Percentiles rank a stretch among this genome's conserved stretches.
Evolutionary conservation across 2,797 vertebrate genomes (phyloP).

Genomic region (Tadarida brasiliensis): DNA sequence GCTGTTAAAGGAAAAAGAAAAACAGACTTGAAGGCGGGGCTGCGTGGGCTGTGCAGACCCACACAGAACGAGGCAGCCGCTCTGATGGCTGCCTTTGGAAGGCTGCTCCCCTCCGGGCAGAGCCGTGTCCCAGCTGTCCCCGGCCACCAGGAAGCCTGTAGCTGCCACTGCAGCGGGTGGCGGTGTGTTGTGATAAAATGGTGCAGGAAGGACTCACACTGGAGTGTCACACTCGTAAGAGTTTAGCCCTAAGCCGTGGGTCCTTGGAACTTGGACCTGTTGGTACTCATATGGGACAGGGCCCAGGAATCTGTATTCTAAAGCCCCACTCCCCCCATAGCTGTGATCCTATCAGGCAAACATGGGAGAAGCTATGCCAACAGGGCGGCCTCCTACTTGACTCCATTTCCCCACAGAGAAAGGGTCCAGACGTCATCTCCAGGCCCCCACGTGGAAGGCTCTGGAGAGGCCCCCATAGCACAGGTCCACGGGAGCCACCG

Average conservation of each 20-base stretch:
- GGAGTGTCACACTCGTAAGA: not conserved
- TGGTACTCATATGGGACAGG: not conserved
- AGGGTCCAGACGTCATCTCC: not conserved
- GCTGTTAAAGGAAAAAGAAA: no score
- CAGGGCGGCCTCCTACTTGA: accelerated
- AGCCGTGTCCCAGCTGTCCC: not conserved
- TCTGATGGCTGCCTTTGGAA: not conserved
- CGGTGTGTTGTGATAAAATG: accelerated
- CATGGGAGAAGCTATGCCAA: not conserved
- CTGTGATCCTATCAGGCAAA: not conserved
- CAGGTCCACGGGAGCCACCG: not conserved
- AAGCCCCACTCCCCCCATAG: accelerated
- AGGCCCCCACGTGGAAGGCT: not conserved
- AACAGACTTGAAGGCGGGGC: no score
- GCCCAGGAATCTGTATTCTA: not conserved
- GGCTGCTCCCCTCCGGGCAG: not conserved
- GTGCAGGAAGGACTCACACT: accelerated
- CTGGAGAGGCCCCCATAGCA: not conserved
- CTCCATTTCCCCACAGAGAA: not conserved
- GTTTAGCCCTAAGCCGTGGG: not conserved
- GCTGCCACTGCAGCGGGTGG: accelerated
- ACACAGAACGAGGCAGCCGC: accelerated
- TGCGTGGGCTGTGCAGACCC: not conserved
- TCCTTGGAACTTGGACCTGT: not conserved
- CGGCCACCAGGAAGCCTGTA: not conserved